These are phyloP conservation scores for Antennarius maculatus DNA, from an alignment of 2,797 vertebrate genomes.

Conservation along the genomic window DNA sequence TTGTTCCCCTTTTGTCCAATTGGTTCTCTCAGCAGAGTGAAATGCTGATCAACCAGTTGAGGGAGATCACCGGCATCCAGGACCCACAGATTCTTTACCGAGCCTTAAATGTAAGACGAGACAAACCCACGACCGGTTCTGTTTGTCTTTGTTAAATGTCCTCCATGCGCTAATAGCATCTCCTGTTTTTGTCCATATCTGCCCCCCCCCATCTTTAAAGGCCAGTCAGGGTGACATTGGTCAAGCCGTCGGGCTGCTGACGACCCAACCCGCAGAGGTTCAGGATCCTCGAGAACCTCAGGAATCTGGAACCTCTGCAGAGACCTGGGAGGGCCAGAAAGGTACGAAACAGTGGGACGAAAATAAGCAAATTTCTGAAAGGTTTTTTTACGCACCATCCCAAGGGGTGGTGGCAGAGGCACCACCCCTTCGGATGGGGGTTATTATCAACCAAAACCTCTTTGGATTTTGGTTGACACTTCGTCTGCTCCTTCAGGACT, in stretches of 20 bases:
- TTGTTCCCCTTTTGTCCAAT: background rate
- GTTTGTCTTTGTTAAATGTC: background rate
- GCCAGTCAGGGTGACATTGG: constrained; percentile 91
- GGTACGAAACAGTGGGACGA: too few relatives aligned
- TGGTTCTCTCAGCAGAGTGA: constrained; percentile 65
- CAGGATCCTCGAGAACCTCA: constrained; percentile 71
- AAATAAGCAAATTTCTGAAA: too few relatives aligned
- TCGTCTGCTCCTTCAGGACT: constrained; percentile 57
- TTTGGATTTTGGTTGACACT: background rate
- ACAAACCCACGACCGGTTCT: background rate
- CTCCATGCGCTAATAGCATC: background rate
- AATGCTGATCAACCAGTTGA: constrained; percentile 90
- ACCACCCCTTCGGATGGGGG: too few relatives aligned
- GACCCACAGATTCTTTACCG: constrained; percentile 86
- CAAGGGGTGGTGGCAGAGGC: too few relatives aligned
- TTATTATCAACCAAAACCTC: too few relatives aligned
- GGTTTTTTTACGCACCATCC: too few relatives aligned
- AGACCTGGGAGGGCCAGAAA: constrained; percentile 70
- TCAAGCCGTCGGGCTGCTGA: constrained; percentile 90
- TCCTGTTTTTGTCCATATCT: background rate
- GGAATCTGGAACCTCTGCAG: constrained; percentile 60
- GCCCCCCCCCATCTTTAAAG: constrained; percentile 64
- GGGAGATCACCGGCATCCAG: constrained; percentile 93
- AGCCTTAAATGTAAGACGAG: constrained; percentile 86
- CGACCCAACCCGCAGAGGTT: constrained; percentile 74